Conservation (phyloP, 2,888 invertebrate species). For the Habrosyne pyritoides region DNA sequence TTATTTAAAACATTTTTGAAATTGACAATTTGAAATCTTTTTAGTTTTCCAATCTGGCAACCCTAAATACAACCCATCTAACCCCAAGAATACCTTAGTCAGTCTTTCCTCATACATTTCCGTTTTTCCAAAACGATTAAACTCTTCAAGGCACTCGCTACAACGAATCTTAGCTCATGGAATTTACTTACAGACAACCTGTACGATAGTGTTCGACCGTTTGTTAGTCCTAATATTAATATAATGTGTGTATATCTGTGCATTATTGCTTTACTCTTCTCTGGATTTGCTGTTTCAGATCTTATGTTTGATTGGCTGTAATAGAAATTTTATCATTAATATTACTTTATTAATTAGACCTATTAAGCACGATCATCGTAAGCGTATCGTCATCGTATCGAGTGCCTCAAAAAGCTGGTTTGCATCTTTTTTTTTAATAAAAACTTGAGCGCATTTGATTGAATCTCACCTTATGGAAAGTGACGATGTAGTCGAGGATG, state of each 20-base stretch:
- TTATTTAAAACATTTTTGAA: too few relatives aligned
- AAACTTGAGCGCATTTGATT: too few relatives aligned
- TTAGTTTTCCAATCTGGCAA: background rate
- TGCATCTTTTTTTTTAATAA: too few relatives aligned
- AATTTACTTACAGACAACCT: slow-evolving; percentile 62
- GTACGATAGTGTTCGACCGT: slow-evolving; percentile 50
- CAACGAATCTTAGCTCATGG: slow-evolving; percentile 60
- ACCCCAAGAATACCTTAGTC: slow-evolving; percentile 50
- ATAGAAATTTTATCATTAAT: slow-evolving; percentile 18
- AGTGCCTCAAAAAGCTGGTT: too few relatives aligned
- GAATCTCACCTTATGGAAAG: too few relatives aligned
- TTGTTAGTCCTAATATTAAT: slow-evolving; percentile 50
- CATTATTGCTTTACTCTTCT: slow-evolving; percentile 48
- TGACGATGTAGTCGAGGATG: too few relatives aligned
- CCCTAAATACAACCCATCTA: slow-evolving; percentile 15
- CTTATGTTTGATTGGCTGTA: slow-evolving; percentile 63
- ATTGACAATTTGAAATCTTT: too few relatives aligned
- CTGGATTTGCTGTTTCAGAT: slow-evolving; percentile 33
- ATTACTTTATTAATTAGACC: too few relatives aligned
- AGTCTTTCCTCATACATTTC: slow-evolving; percentile 69
- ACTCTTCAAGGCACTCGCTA: slow-evolving; percentile 67
- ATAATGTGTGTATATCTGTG: slow-evolving; percentile 55
- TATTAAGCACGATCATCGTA: too few relatives aligned
- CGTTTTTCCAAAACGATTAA: slow-evolving; percentile 68
- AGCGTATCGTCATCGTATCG: too few relatives aligned